A percentile compares a stretch with the other conserved stretches of the same genome.
These are phyloP conservation scores for Micromesistius poutassou DNA, from an alignment of 2,797 vertebrate genomes.

Conservation along the genomic window DNA sequence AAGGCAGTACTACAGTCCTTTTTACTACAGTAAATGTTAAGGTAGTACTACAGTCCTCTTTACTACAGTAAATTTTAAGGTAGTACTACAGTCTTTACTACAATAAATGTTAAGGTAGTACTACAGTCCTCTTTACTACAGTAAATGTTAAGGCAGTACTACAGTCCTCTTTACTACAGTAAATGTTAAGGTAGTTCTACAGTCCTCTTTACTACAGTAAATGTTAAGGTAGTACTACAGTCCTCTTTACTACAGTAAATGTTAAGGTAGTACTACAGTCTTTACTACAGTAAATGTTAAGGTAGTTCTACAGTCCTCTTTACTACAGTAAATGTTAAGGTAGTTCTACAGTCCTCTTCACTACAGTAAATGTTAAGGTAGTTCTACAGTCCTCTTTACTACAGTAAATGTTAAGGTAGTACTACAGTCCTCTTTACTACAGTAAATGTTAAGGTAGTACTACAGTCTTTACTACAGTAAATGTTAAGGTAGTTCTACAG, in stretches of 20 bases:
- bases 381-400: not conserved
- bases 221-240: too few relatives aligned
- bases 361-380: not conserved
- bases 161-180: not conserved
- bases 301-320: not conserved
- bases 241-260: not conserved
- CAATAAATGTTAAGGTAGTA: not conserved
- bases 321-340: not conserved
- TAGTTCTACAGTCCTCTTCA: not conserved
- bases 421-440: not conserved
- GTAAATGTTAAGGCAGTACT: not conserved
- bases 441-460: not conserved
- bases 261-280: not conserved
- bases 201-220: not conserved
- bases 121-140: not conserved
- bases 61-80: not conserved
- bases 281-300: not conserved
- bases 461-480: not conserved
- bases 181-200: not conserved
- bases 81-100: not conserved
- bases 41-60: not conserved
- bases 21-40: not conserved
- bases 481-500: not conserved
- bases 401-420: not conserved
- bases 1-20: not conserved